Percentiles rank a stretch among this genome's conserved stretches.
Conservation (phyloP, 1,140 invertebrate genomes). For the Euwallacea fornicatus region DNA sequence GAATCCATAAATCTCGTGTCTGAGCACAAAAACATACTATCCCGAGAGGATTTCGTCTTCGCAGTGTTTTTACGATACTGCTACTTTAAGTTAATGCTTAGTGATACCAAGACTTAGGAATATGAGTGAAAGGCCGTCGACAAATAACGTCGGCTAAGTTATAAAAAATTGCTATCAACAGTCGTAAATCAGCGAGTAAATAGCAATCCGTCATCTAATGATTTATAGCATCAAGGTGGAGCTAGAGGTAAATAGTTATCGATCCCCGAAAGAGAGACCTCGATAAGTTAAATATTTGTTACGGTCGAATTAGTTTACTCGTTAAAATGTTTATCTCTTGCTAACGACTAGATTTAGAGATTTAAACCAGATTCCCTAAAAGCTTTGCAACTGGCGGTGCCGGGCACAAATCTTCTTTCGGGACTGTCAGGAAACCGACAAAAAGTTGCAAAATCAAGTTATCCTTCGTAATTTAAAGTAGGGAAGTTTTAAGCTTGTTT, state of each 20-base stretch:
- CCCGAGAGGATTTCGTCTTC: constrained; percentile 27
- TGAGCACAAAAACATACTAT: constrained; percentile 25
- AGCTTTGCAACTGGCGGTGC: constrained; percentile 1
- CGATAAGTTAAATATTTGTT: neutral
- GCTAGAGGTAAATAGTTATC: no score
- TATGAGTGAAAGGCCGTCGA: no score
- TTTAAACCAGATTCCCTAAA: constrained; percentile 2
- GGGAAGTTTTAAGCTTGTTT: constrained; percentile 3
- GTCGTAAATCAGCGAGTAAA: no score
- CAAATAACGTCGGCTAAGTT: no score
- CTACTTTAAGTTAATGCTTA: constrained; percentile 10
- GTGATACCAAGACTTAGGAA: neutral
- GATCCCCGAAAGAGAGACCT: neutral
- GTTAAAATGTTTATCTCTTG: neutral
- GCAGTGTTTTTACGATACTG: constrained; percentile 17
- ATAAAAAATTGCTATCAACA: no score
- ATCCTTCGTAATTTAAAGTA: neutral
- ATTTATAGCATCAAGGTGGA: no score
- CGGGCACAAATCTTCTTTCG: constrained; percentile 2
- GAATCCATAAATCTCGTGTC: constrained; percentile 31
- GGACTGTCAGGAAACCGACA: constrained; percentile 1
- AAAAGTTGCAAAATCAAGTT: constrained; percentile 6
- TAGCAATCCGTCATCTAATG: no score
- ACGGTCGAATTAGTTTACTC: neutral
- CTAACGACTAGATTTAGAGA: constrained; percentile 5